Percentiles rank a stretch among this genome's conserved stretches.
phyloP scores from a whole-genome alignment of 2,888 invertebrate species.

The Leptopterna dolabrata region DNA sequence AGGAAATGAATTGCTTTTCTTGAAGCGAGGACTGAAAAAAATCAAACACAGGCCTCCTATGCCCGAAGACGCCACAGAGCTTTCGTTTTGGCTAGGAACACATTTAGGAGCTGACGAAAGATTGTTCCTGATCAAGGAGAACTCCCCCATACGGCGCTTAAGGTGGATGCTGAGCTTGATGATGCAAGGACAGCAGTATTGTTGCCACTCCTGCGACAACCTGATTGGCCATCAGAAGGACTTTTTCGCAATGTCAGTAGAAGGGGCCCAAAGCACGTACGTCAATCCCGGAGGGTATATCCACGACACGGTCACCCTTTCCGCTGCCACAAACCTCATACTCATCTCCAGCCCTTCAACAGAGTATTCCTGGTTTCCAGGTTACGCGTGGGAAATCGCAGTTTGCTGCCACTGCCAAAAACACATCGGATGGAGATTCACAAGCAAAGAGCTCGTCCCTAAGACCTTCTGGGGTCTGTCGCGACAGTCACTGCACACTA shows the following conservation, averaged over 20 bases:
- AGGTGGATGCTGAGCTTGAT: constrained; percentile 71
- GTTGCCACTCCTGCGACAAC: constrained; percentile 71
- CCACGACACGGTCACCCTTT: constrained; percentile 82
- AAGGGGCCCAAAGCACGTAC: constrained; percentile 83
- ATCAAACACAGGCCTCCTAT: constrained; percentile 68
- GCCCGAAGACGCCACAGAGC: constrained; percentile 75
- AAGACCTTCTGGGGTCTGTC: constrained; percentile 65
- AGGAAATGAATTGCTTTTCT: constrained; percentile 65
- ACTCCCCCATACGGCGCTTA: constrained; percentile 77
- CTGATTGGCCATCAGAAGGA: constrained; percentile 74
- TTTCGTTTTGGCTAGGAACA: constrained; percentile 85
- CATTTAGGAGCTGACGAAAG: constrained; percentile 79
- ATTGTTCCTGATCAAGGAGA: constrained; percentile 74
- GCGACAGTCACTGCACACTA: constrained; percentile 57
- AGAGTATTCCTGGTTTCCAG: constrained; percentile 88
- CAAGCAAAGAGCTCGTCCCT: constrained; percentile 76
- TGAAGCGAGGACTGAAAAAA: constrained; percentile 64
- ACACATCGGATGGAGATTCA: constrained; percentile 87
- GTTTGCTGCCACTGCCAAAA: constrained; percentile 75
- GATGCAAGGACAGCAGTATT: constrained; percentile 68
- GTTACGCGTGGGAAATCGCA: constrained; percentile 85
- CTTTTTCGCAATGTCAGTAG: constrained; percentile 83
- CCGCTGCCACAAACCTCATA: constrained; percentile 69
- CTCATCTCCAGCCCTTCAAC: constrained; percentile 71
- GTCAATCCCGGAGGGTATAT: constrained; percentile 84